Evolutionary conservation across 2,888 invertebrate genomes (phyloP).

Genomic region (Papilio elwesi): DNA sequence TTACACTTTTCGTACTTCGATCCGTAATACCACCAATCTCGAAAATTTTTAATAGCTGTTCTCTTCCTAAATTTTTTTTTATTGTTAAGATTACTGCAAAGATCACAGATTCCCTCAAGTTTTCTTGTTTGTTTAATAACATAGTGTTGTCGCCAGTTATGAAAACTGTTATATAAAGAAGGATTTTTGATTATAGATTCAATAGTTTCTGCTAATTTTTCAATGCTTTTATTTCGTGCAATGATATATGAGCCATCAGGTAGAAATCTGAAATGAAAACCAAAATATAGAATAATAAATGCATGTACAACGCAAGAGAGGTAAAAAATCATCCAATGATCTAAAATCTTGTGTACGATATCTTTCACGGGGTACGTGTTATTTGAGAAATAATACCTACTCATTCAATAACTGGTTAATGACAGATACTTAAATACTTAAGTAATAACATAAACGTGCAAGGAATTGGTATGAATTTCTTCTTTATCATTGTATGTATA

Average conservation of each 20-base stretch:
- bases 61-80: slow-evolving; percentile 42
- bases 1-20: slow-evolving; percentile 49
- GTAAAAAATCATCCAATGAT: too few species aligned
- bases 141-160: slow-evolving; percentile 64
- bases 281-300: neutral
- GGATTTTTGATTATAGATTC: slow-evolving; percentile 56
- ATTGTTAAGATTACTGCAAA: slow-evolving; percentile 63
- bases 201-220: slow-evolving; percentile 57
- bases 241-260: slow-evolving; percentile 69
- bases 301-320: neutral
- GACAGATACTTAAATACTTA: too few species aligned
- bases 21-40: slow-evolving; percentile 69
- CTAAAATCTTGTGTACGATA: too few species aligned
- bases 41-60: slow-evolving; percentile 56
- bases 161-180: slow-evolving; percentile 56
- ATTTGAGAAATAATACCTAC: too few species aligned
- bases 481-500: neutral
- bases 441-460: too few species aligned
- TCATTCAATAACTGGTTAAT: too few species aligned
- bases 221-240: slow-evolving; percentile 47
- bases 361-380: too few species aligned
- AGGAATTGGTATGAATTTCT: neutral
- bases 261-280: slow-evolving; percentile 60
- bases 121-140: slow-evolving; percentile 53
- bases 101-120: slow-evolving; percentile 60